Percentiles rank a stretch among this genome's conserved stretches.
These are phyloP conservation scores for Graptemys geographica DNA, from an alignment of 2,797 vertebrate genomes.

Conservation along the genomic window DNA sequence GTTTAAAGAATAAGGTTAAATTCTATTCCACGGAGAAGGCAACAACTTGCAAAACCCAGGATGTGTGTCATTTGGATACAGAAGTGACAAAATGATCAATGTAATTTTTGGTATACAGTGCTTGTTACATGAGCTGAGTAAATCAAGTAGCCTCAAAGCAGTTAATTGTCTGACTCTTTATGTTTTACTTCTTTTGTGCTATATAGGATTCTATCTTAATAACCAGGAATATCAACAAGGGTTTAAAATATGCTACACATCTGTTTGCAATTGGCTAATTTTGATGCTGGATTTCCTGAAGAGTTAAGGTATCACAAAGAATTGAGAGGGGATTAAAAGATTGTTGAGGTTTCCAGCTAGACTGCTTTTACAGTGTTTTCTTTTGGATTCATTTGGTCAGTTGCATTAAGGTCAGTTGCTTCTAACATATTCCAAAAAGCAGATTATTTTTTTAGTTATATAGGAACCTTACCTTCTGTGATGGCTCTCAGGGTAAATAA, in stretches of 20 bases:
- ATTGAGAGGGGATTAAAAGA: constrained; percentile 49
- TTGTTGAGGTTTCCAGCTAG: constrained; percentile 57
- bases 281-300: constrained; percentile 50
- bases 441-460: constrained; percentile 50
- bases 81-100: not conserved
- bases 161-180: not conserved
- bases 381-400: constrained; percentile 41
- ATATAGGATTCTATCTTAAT: constrained; percentile 21
- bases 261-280: constrained; percentile 35
- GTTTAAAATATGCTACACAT: constrained; percentile 21
- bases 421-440: constrained; percentile 30
- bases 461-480: constrained; percentile 32
- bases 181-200: not conserved
- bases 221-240: constrained; percentile 4
- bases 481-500: constrained; percentile 47
- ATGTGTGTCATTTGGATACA: not conserved
- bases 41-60: not conserved
- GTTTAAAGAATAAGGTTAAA: not conserved
- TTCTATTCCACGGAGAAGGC: not conserved
- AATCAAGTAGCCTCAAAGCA: not conserved
- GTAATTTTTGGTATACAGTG: not conserved
- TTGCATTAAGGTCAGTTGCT: constrained; percentile 51
- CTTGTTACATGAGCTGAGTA: not conserved
- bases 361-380: constrained; percentile 39
- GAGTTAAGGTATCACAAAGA: constrained; percentile 44